These are phyloP conservation scores for Ammodytes dubius DNA, from an alignment of 2,113 vertebrate species.

Conservation along the genomic window DNA sequence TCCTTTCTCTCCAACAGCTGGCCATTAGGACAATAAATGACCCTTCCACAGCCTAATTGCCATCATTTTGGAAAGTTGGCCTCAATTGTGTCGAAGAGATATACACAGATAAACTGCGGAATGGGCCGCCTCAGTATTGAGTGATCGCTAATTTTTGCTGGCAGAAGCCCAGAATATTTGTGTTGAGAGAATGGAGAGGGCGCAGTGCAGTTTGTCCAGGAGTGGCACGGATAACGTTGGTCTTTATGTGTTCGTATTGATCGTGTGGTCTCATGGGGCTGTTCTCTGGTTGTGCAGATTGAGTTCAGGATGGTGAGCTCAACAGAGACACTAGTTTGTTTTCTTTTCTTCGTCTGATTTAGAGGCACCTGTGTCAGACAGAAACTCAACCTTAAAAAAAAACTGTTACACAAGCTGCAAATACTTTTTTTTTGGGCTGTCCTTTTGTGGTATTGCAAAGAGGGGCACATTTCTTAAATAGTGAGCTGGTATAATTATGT, in stretches of 20 bases:
- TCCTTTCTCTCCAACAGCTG: slow-evolving; percentile 28
- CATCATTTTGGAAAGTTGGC: slow-evolving; percentile 40
- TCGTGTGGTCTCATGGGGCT: slow-evolving; percentile 1
- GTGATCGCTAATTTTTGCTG: slow-evolving; percentile 36
- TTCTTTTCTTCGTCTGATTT: slow-evolving; percentile 9
- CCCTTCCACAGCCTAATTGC: slow-evolving; percentile 28
- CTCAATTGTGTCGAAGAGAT: slow-evolving; percentile 35
- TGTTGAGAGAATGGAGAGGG: slow-evolving; percentile 4
- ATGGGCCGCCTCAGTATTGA: not conserved
- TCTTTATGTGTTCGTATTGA: slow-evolving; percentile 55
- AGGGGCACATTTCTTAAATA: not conserved
- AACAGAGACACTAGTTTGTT: not conserved
- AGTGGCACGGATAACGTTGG: not conserved
- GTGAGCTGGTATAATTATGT: not conserved
- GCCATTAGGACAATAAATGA: slow-evolving; percentile 56
- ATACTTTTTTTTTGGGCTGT: not conserved
- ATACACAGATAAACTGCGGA: slow-evolving; percentile 26
- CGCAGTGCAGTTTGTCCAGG: slow-evolving; percentile 3
- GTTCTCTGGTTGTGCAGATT: slow-evolving; percentile 23
- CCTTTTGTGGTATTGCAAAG: not conserved
- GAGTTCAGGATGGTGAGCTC: slow-evolving; percentile 16
- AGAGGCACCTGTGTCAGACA: not conserved
- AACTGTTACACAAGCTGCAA: not conserved
- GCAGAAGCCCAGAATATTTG: slow-evolving; percentile 32
- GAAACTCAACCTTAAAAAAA: not conserved